Evolutionary conservation across 2,888 invertebrate genomes (phyloP).

Genomic region (Thysanoteuthis rhombus): DNA sequence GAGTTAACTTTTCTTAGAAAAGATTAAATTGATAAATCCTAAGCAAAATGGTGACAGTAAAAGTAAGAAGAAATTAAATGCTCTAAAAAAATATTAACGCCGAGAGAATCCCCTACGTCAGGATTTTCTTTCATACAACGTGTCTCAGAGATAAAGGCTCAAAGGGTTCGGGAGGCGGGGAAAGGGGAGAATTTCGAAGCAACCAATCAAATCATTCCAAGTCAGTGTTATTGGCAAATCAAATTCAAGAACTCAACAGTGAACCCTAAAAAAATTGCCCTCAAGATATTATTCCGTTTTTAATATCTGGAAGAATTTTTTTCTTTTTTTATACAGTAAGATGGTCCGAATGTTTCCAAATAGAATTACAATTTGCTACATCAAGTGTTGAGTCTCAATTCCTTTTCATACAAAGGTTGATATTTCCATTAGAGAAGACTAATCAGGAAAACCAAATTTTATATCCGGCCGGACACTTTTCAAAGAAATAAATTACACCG

Average conservation of each 20-base stretch:
- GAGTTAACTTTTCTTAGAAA: too few relatives aligned
- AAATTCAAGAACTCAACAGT: background rate
- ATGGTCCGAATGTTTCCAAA: background rate
- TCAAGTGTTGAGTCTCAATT: background rate
- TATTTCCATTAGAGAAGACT: background rate
- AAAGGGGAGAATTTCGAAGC: background rate
- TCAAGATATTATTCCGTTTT: background rate
- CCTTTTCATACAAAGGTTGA: background rate
- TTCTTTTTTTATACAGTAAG: background rate
- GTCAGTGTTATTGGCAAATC: background rate
- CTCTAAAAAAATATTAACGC: too few relatives aligned
- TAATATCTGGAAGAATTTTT: background rate
- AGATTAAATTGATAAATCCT: too few relatives aligned
- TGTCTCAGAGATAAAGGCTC: background rate
- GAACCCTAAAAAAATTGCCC: background rate
- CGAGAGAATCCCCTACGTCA: too few relatives aligned
- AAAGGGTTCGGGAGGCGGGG: background rate
- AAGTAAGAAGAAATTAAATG: too few relatives aligned
- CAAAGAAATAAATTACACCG: background rate
- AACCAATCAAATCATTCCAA: slow-evolving; percentile 12
- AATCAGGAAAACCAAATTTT: background rate
- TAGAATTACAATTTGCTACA: background rate
- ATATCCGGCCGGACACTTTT: background rate
- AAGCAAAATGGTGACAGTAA: too few relatives aligned
- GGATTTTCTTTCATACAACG: background rate